phyloP scores from a whole-genome alignment of 2,113 vertebrate genomes.

The Anser brachyrhynchus region DNA sequence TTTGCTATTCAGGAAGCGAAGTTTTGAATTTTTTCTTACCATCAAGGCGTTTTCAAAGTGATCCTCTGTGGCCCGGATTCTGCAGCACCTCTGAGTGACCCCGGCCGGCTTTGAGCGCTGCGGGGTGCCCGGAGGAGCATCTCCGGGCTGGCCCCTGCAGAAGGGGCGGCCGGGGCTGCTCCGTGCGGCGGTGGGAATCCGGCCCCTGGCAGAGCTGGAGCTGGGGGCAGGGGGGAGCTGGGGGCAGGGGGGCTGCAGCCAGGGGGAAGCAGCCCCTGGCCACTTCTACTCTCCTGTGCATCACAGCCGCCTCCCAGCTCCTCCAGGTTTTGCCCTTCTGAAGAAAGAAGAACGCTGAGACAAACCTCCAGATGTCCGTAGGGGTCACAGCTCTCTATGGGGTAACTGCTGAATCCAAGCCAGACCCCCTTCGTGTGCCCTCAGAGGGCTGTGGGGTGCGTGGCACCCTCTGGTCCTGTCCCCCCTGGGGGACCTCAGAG shows the following conservation, averaged over 20 bases:
- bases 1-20: neutral
- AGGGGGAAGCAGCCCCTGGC: neutral
- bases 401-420: no score
- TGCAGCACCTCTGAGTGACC: neutral
- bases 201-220: neutral
- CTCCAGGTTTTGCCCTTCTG: no score
- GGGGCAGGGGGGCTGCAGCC: neutral
- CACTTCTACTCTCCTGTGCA: no score
- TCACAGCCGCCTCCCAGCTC: neutral
- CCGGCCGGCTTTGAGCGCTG: neutral
- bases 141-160: neutral
- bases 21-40: neutral
- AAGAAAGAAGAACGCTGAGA: no score
- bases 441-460: neutral
- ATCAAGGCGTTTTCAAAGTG: neutral
- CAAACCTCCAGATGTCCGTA: neutral
- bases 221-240: no score
- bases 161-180: no score
- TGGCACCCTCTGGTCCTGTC: fast-evolving
- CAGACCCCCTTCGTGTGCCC: fast-evolving
- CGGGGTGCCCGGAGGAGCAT: neutral
- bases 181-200: no score
- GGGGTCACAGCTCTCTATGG: no score
- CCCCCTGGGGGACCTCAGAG: neutral
- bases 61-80: neutral